Conservation (phyloP, 2,888 invertebrate genomes). For the Nomada fabriciana region DNA sequence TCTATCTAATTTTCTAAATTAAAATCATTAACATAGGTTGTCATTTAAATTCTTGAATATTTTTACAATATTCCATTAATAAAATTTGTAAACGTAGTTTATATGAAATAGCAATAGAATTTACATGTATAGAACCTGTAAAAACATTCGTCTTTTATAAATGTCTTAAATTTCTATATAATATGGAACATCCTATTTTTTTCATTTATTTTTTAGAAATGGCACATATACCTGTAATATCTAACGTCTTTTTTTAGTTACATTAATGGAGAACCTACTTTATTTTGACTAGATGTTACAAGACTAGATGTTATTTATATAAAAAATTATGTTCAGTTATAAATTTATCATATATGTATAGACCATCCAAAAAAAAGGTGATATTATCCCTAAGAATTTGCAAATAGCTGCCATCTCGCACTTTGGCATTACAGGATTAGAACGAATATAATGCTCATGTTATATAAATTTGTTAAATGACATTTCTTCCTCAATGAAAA, state of each 20-base stretch:
- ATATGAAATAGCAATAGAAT: conserved; percentile 28
- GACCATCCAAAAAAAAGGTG: conserved; percentile 55
- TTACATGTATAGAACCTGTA: not conserved
- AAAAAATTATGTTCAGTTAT: conserved; percentile 59
- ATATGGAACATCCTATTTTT: conserved; percentile 2
- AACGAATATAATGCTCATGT: conserved; percentile 21
- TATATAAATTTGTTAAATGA: conserved; percentile 31
- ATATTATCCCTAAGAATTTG: conserved; percentile 28
- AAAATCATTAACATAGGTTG: conserved; percentile 3
- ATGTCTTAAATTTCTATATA: conserved; percentile 12
- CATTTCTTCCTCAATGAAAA: conserved; percentile 11
- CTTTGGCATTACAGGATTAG: conserved; percentile 37
- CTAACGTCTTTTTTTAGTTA: conserved; percentile 23
- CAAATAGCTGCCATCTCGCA: conserved; percentile 23
- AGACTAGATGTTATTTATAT: conserved; percentile 50
- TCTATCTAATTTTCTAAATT: conserved; percentile 12
- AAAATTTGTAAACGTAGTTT: conserved; percentile 6
- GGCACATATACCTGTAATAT: conserved; percentile 22
- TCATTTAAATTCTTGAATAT: conserved; percentile 27
- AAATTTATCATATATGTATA: conserved; percentile 38
- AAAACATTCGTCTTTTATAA: conserved; percentile 28
- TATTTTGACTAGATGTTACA: conserved; percentile 45
- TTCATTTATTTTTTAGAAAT: conserved; percentile 24
- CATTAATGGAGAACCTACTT: conserved; percentile 19
- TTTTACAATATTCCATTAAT: conserved; percentile 17